Evolutionary conservation across 2,113 vertebrate genomes (phyloP).

Genomic region (Fulmarus glacialis): DNA sequence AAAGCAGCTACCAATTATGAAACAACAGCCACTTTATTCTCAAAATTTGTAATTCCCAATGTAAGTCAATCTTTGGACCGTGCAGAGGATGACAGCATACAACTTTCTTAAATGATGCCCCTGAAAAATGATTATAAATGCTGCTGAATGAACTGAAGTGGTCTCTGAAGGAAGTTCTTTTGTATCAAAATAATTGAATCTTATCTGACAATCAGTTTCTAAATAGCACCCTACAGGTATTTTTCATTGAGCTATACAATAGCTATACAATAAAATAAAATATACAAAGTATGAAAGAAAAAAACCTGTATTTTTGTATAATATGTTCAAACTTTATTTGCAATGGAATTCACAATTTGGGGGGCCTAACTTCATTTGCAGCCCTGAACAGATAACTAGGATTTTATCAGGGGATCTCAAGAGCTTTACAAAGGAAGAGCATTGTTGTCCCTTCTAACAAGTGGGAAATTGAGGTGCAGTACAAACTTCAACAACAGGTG

Average conservation of each 20-base stretch:
- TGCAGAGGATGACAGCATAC: background rate
- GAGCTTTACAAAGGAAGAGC: background rate
- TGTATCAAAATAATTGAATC: background rate
- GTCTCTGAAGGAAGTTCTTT: background rate
- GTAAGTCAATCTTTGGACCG: background rate
- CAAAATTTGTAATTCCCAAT: background rate
- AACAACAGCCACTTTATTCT: background rate
- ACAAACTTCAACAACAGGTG: background rate
- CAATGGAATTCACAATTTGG: background rate
- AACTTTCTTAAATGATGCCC: background rate
- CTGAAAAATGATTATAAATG: background rate
- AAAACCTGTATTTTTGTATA: rapidly evolving
- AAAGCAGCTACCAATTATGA: background rate
- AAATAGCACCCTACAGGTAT: background rate
- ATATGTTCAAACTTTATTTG: background rate
- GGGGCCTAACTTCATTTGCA: background rate
- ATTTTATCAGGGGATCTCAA: background rate
- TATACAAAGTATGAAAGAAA: background rate
- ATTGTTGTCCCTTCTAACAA: background rate
- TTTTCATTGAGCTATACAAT: background rate
- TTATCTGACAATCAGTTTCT: background rate
- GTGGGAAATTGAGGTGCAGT: background rate
- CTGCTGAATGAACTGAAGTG: background rate
- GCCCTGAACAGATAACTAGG: background rate
- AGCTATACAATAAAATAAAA: background rate